These are phyloP conservation scores for Gambusia affinis DNA, from an alignment of 2,113 vertebrate species.

Conservation along the genomic window DNA sequence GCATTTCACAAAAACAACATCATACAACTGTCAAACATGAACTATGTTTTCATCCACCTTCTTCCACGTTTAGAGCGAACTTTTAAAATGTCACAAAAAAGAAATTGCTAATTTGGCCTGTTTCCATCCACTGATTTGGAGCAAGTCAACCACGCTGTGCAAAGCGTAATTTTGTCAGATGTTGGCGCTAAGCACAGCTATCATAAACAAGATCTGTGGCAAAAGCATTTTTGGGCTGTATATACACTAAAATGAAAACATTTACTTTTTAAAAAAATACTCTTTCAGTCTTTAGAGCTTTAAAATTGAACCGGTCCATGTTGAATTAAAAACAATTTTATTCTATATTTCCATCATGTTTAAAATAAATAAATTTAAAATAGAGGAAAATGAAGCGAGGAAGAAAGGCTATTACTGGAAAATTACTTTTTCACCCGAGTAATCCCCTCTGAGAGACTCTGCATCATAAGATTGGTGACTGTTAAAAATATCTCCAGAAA, in stretches of 20 bases:
- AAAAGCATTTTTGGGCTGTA: background rate
- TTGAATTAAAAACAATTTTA: constrained; percentile 2
- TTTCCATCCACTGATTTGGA: no score
- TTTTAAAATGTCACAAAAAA: no score
- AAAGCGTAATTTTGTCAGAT: no score
- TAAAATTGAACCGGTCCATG: constrained; percentile 9
- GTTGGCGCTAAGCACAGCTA: no score
- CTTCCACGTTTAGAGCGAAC: no score
- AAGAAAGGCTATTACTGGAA: constrained; percentile 28
- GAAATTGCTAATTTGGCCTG: no score
- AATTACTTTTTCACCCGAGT: constrained; percentile 58
- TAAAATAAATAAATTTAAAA: constrained; percentile 14
- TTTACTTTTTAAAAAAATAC: constrained; percentile 1
- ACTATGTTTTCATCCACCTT: no score
- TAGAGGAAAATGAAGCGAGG: constrained; percentile 17
- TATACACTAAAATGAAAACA: background rate
- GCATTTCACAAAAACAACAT: no score
- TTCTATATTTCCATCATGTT: background rate
- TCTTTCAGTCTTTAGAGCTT: background rate
- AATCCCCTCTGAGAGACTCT: constrained; percentile 17
- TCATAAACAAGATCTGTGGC: no score
- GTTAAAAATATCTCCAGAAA: constrained; percentile 34
- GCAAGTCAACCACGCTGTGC: no score
- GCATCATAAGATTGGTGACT: constrained; percentile 28
- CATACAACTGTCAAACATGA: no score